Percentiles rank a stretch among this genome's conserved stretches.
Conservation (phyloP, 2,113 vertebrate species). For the Boulengerochromis microlepis region DNA sequence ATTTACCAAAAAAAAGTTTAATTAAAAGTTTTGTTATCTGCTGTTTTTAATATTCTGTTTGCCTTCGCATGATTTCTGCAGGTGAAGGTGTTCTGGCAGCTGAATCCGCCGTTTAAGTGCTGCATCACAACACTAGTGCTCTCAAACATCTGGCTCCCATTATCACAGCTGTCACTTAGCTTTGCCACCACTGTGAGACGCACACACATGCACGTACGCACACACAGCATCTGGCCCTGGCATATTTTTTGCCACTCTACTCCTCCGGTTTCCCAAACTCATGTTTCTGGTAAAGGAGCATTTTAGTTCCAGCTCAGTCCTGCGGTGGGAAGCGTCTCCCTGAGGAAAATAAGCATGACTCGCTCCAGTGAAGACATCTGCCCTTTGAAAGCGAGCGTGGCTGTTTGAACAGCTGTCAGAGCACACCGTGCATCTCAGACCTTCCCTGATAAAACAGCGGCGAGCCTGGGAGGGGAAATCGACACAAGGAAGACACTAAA, state of each 20-base stretch:
- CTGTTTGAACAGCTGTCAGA: slow-evolving; percentile 78
- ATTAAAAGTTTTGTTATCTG: neutral
- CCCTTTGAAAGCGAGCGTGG: slow-evolving; percentile 66
- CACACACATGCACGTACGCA: neutral
- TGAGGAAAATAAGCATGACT: slow-evolving; percentile 74
- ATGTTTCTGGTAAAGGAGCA: slow-evolving; percentile 50
- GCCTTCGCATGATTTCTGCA: neutral
- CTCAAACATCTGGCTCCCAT: slow-evolving; percentile 51
- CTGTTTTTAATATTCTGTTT: neutral
- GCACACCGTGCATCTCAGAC: slow-evolving; percentile 50
- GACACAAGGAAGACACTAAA: slow-evolving; percentile 27
- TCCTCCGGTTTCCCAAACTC: slow-evolving; percentile 38
- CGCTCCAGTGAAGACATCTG: slow-evolving; percentile 75
- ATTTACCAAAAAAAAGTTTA: fast-evolving
- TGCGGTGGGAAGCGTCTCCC: slow-evolving; percentile 64
- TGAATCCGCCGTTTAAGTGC: neutral
- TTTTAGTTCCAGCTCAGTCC: slow-evolving; percentile 44
- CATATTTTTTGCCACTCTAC: slow-evolving; percentile 37
- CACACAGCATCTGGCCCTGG: neutral
- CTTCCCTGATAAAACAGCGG: slow-evolving; percentile 66
- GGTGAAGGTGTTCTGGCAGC: neutral
- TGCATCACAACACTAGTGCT: slow-evolving; percentile 6
- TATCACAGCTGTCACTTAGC: slow-evolving; percentile 41
- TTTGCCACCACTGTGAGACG: slow-evolving; percentile 16
- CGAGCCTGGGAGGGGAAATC: slow-evolving; percentile 33